Evolutionary conservation across 2,888 invertebrate species (phyloP).

Genomic region (Lordiphosa andalusiaca): DNA sequence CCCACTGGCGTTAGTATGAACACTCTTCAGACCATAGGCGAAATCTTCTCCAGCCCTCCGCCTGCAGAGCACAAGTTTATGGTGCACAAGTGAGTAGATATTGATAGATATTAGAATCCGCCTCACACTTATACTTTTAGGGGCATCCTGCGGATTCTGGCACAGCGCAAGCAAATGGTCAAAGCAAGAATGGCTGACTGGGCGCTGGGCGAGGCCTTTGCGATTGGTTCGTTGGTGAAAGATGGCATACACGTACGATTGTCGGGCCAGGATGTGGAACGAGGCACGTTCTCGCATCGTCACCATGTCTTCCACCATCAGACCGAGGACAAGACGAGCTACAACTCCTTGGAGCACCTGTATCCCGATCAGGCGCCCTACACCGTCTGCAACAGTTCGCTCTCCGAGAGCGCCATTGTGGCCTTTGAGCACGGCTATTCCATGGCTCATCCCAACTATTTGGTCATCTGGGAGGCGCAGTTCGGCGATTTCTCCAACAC

Average conservation of each 20-base stretch:
- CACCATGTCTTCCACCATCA: conserved; percentile 99
- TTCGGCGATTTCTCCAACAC: conserved; percentile 99
- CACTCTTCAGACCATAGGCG: conserved; percentile 84
- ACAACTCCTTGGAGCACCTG: conserved; percentile 92
- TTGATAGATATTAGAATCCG: too few species aligned
- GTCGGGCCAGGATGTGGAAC: conserved; percentile 97
- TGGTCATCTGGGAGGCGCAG: conserved; percentile 99
- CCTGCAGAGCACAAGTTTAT: conserved; percentile 83
- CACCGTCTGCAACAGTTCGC: conserved; percentile 97
- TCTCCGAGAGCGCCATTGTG: conserved; percentile 92
- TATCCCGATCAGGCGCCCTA: conserved; percentile 98
- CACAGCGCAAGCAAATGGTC: conserved; percentile 94
- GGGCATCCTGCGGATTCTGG: conserved; percentile 90
- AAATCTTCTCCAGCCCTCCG: conserved; percentile 83
- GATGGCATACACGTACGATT: conserved; percentile 97
- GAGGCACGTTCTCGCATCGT: conserved; percentile 96
- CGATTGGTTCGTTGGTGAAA: conserved; percentile 96
- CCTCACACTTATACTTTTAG: conserved; percentile 68
- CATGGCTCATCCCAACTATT: conserved; percentile 96
- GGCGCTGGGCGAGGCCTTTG: conserved; percentile 98
- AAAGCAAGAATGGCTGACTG: conserved; percentile 93
- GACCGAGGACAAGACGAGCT: conserved; percentile 92
- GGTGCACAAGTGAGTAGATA: conserved; percentile 82
- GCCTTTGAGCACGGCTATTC: conserved; percentile 99
- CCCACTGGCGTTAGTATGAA: conserved; percentile 85